These are phyloP conservation scores for Agrilus mali DNA, from an alignment of 2,888 invertebrate species.

Conservation along the genomic window DNA sequence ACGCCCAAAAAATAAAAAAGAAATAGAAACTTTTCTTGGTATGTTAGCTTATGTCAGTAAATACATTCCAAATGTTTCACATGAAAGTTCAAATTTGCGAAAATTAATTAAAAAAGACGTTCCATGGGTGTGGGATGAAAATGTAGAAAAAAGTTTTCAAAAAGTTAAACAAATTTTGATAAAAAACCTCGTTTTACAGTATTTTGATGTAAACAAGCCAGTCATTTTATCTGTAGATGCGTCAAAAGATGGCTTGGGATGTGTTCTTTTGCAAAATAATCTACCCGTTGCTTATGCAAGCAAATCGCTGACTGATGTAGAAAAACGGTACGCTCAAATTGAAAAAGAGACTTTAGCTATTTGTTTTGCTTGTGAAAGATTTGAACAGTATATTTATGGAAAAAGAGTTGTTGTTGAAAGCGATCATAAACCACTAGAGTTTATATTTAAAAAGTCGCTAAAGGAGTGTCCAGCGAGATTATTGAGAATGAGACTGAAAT, in stretches of 20 bases:
- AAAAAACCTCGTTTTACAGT: not conserved
- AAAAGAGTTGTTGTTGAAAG: too few species aligned
- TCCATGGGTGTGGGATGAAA: slow-evolving; percentile 7
- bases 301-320: slow-evolving; percentile 16
- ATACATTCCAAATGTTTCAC: slow-evolving; percentile 14
- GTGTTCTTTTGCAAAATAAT: slow-evolving; percentile 14
- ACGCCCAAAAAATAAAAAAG: slow-evolving; percentile 12
- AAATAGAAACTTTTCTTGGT: slow-evolving; percentile 13
- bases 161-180: slow-evolving; percentile 4
- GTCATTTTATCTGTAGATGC: not conserved
- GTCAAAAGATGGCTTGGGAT: slow-evolving; percentile 13
- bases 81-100: slow-evolving; percentile 10
- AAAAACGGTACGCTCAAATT: slow-evolving; percentile 11
- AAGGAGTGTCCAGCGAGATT: not conserved
- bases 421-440: slow-evolving; percentile 6
- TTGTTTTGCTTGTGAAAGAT: slow-evolving; percentile 8
- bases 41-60: slow-evolving; percentile 13
- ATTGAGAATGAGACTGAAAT: not conserved
- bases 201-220: too few species aligned
- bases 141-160: slow-evolving; percentile 8
- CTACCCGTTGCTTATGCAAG: slow-evolving; percentile 12
- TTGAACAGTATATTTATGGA: too few species aligned
- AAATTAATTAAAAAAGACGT: slow-evolving; percentile 9
- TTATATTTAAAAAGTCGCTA: too few species aligned
- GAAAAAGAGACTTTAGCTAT: slow-evolving; percentile 23